Conservation (phyloP, 1,140 invertebrate species). For the Diabrotica virgifera region DNA sequence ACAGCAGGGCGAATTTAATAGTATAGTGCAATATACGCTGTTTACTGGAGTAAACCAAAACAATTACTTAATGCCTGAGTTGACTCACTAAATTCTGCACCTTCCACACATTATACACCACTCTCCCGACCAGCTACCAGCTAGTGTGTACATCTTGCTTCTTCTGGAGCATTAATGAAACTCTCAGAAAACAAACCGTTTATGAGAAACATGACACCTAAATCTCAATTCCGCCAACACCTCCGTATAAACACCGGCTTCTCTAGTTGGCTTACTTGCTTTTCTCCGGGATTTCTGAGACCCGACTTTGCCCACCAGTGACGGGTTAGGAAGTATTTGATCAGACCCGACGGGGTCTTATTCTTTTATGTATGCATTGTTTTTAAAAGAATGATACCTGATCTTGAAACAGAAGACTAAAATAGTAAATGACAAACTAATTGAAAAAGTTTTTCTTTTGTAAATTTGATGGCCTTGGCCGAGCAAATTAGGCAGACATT, state of each 20-base stretch:
- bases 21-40: not conserved
- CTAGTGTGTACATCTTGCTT: not conserved
- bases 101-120: not conserved
- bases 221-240: conserved; percentile 30
- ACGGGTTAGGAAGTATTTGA: conserved; percentile 1
- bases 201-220: conserved; percentile 26
- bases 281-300: not conserved
- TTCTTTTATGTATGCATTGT: no score
- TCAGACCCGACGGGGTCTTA: no score
- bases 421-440: no score
- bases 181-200: conserved; percentile 10
- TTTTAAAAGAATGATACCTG: no score
- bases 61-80: conserved; percentile 2
- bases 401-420: no score
- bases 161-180: conserved; percentile 3
- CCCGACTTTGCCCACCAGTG: conserved; percentile 9
- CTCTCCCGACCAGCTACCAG: not conserved
- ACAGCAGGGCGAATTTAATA: no score
- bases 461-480: no score
- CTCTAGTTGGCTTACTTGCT: conserved; percentile 13
- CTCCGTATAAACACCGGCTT: conserved; percentile 29
- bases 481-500: no score
- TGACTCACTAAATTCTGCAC: not conserved
- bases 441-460: no score
- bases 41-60: conserved; percentile 3